Conservation (phyloP, 2,113 vertebrate species). For the Seriola rivoliana region DNA sequence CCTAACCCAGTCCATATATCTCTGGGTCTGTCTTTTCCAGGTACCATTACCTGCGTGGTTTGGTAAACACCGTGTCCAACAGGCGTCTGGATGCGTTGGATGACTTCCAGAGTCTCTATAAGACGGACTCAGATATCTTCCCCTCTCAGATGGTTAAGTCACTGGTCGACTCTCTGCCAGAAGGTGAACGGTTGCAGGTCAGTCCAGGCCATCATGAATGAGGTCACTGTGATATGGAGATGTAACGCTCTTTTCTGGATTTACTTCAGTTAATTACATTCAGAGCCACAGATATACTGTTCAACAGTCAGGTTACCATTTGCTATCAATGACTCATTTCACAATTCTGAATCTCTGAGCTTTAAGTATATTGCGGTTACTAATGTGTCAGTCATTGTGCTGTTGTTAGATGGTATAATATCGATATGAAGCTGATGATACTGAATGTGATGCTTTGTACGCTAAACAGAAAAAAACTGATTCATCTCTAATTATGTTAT, state of each 20-base stretch:
- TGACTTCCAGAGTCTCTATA: conserved; percentile 96
- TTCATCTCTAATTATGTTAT: no score
- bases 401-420: no score
- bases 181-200: conserved; percentile 81
- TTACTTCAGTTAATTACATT: not conserved
- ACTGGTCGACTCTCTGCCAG: conserved; percentile 85
- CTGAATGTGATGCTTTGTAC: no score
- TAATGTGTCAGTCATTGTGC: no score
- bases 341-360: no score
- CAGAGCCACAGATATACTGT: not conserved
- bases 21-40: conserved; percentile 83
- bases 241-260: no score
- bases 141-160: conserved; percentile 90
- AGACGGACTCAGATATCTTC: conserved; percentile 93
- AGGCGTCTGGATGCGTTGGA: conserved; percentile 89
- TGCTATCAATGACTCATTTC: no score
- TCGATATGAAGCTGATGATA: no score
- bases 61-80: conserved; percentile 89
- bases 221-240: not conserved
- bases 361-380: no score
- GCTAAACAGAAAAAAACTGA: no score
- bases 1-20: conserved; percentile 34
- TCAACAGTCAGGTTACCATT: no score
- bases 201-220: conserved; percentile 14
- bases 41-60: conserved; percentile 94